Percentiles rank a stretch among this genome's conserved stretches.
These are phyloP conservation scores for Theretra japonica DNA, from an alignment of 2,888 invertebrate genomes.

Conservation along the genomic window DNA sequence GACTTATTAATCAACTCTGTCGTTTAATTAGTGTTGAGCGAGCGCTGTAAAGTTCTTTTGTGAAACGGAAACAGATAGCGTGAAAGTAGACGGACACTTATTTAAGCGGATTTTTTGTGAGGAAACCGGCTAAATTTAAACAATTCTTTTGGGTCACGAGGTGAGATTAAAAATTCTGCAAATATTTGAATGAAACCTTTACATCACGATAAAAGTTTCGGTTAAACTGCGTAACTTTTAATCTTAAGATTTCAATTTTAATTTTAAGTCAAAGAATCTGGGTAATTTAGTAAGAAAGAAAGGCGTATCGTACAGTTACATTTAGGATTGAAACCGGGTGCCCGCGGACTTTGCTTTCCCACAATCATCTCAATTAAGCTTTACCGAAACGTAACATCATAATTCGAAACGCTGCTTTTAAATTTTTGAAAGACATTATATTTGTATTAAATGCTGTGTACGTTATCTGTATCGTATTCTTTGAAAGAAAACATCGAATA, in stretches of 20 bases:
- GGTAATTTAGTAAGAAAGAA: background rate
- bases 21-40: slow-evolving; percentile 69
- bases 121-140: background rate
- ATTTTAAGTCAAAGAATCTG: background rate
- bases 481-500: too few relatives aligned
- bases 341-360: slow-evolving; percentile 34
- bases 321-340: slow-evolving; percentile 15
- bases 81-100: slow-evolving; percentile 16
- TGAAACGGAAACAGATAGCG: slow-evolving; percentile 49
- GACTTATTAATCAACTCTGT: slow-evolving; percentile 76
- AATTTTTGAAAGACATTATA: slow-evolving; percentile 23
- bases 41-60: slow-evolving; percentile 58
- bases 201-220: background rate
- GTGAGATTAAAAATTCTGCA: slow-evolving; percentile 20
- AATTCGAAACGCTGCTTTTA: slow-evolving; percentile 34
- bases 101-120: slow-evolving; percentile 7
- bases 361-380: slow-evolving; percentile 40
- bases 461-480: background rate
- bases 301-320: background rate
- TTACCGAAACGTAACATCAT: slow-evolving; percentile 36
- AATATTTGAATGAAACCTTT: slow-evolving; percentile 15
- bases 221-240: background rate
- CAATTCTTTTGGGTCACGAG: slow-evolving; percentile 13
- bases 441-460: slow-evolving; percentile 1
- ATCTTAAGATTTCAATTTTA: background rate